Conservation (phyloP, 2,888 invertebrate genomes). For the Chrysotoxum bicinctum region DNA sequence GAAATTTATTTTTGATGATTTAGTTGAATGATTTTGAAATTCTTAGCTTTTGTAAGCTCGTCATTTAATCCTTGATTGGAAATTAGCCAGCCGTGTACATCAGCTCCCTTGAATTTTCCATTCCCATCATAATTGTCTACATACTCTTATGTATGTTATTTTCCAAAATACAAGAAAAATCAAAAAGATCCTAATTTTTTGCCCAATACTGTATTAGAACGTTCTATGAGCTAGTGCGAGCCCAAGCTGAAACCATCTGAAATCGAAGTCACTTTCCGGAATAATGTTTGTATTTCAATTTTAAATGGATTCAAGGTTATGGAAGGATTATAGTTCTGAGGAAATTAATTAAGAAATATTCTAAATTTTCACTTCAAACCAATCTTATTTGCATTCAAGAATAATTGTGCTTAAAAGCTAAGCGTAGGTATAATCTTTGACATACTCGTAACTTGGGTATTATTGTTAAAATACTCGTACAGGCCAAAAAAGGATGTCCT, state of each 20-base stretch:
- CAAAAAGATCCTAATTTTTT: not conserved
- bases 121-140: too few species aligned
- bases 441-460: conserved; percentile 6
- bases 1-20: too few species aligned
- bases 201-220: not conserved
- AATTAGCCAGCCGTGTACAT: too few species aligned
- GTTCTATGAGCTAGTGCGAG: not conserved
- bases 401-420: not conserved
- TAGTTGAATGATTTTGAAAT: too few species aligned
- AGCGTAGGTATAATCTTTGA: not conserved
- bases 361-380: not conserved
- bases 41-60: too few species aligned
- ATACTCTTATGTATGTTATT: too few species aligned
- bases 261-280: not conserved
- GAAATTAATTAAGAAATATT: conserved; percentile 63
- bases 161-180: too few species aligned
- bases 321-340: not conserved
- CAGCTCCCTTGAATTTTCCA: too few species aligned
- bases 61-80: too few species aligned
- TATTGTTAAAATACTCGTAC: not conserved
- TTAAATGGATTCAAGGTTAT: conserved; percentile 12
- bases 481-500: not conserved
- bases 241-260: not conserved
- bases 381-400: conserved; percentile 34
- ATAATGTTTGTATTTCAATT: conserved; percentile 12